A percentile compares a stretch with the other conserved stretches of the same genome.
Conservation (phyloP, 2,797 vertebrate species). For the Melanotaenia trifasciata region DNA sequence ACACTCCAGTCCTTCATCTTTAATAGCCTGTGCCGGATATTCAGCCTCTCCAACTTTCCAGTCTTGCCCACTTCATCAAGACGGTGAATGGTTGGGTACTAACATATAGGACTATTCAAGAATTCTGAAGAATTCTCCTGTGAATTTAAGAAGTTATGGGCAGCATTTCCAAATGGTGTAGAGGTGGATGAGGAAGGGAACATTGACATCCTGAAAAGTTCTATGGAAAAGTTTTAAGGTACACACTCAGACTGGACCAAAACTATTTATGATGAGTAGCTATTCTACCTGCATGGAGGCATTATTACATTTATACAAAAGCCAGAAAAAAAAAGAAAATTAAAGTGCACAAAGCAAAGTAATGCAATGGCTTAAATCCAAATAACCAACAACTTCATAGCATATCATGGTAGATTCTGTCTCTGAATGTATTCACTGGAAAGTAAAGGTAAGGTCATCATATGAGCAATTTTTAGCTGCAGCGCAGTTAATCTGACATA, state of each 20-base stretch:
- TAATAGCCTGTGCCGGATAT: constrained; percentile 80
- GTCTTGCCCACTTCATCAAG: constrained; percentile 78
- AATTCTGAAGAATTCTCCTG: constrained; percentile 75
- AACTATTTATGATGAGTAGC: constrained; percentile 66
- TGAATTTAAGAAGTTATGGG: constrained; percentile 72
- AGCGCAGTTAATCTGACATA: constrained; percentile 29
- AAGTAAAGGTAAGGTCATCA: constrained; percentile 2
- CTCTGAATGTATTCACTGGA: constrained; percentile 5
- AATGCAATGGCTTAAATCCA: not conserved
- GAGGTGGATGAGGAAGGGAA: constrained; percentile 53
- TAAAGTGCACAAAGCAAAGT: constrained; percentile 15
- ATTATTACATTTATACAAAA: constrained; percentile 48
- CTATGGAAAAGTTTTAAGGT: constrained; percentile 72
- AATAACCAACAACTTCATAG: constrained; percentile 19
- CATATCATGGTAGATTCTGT: constrained; percentile 5
- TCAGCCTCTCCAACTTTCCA: constrained; percentile 73
- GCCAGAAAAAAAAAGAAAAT: constrained; percentile 50
- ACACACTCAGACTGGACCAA: constrained; percentile 65
- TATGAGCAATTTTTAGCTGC: constrained; percentile 19
- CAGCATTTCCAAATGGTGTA: constrained; percentile 71
- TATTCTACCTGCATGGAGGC: constrained; percentile 48
- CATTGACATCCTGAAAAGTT: constrained; percentile 73
- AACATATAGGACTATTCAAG: constrained; percentile 70
- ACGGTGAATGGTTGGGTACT: constrained; percentile 63
- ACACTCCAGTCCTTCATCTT: constrained; percentile 83